phyloP scores from a whole-genome alignment of 2,888 invertebrate species.

The Noctua comes region DNA sequence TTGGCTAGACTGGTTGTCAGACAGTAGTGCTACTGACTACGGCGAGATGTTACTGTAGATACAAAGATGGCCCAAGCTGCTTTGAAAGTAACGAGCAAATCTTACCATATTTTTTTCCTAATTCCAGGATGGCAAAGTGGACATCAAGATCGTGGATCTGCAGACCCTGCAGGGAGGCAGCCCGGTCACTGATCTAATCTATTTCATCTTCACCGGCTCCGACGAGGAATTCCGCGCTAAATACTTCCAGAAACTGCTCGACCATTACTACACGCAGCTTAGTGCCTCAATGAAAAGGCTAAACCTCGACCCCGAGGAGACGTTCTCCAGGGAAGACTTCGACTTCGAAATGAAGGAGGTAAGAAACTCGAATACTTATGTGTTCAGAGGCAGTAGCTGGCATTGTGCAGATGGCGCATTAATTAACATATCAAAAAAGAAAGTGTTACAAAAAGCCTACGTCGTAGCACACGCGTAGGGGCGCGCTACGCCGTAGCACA shows the following conservation, averaged over 20 bases:
- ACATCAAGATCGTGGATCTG: conserved; percentile 78
- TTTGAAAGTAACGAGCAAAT: background rate
- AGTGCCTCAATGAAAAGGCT: conserved; percentile 69
- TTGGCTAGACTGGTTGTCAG: background rate
- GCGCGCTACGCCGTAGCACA: conserved; percentile 29
- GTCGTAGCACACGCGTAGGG: conserved; percentile 5
- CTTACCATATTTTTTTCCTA: background rate
- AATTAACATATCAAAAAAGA: background rate
- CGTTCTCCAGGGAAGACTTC: conserved; percentile 75
- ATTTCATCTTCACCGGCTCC: conserved; percentile 79
- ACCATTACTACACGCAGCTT: conserved; percentile 73
- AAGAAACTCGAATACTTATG: conserved; percentile 9
- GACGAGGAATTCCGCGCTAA: conserved; percentile 77
- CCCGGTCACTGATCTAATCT: conserved; percentile 77
- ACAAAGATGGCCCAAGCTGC: background rate
- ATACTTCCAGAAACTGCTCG: conserved; percentile 68
- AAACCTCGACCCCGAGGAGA: conserved; percentile 69
- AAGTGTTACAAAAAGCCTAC: background rate
- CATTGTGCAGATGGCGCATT: background rate
- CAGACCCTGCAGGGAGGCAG: conserved; percentile 78
- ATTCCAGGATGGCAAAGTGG: conserved; percentile 62
- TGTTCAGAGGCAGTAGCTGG: background rate
- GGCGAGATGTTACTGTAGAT: background rate
- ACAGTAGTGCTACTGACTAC: background rate
- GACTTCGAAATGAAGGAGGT: conserved; percentile 77